phyloP scores from a whole-genome alignment of 2,888 invertebrate species.

The Sacculina carcini region DNA sequence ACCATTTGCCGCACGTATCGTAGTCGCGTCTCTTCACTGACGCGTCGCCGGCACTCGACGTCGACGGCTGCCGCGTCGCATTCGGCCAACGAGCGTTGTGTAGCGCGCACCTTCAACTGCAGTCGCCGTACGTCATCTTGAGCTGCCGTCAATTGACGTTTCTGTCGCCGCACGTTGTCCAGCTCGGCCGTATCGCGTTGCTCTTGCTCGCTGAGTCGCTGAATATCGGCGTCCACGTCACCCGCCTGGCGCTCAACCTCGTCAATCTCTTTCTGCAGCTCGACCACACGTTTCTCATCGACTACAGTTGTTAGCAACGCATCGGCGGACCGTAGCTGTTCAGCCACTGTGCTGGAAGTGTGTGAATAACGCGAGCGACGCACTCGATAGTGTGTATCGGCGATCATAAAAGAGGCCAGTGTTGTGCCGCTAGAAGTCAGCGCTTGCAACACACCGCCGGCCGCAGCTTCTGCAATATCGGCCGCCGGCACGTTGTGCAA shows the following conservation, averaged over 20 bases:
- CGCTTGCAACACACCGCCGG: not conserved
- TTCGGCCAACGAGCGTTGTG: not conserved
- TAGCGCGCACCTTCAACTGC: not conserved
- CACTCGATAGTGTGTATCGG: not conserved
- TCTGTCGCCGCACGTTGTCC: not conserved
- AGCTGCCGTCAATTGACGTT: not conserved
- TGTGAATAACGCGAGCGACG: not conserved
- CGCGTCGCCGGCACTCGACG: too few relatives aligned
- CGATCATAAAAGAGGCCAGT: not conserved
- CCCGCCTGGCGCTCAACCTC: not conserved
- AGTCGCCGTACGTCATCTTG: not conserved
- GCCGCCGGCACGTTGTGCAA: constrained; percentile 11
- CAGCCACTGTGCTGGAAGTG: not conserved
- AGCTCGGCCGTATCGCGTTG: not conserved
- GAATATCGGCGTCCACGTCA: not conserved
- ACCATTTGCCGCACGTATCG: too few relatives aligned
- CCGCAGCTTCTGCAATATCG: not conserved
- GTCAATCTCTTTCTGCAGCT: not conserved
- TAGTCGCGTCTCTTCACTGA: too few relatives aligned
- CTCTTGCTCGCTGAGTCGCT: too few relatives aligned
- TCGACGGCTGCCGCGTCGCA: not conserved
- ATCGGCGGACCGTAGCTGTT: not conserved
- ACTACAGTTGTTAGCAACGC: not conserved
- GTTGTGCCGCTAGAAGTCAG: not conserved
- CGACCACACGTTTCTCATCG: not conserved